Conservation (phyloP, 2,888 invertebrate genomes). For the Folsomia candida region DNA sequence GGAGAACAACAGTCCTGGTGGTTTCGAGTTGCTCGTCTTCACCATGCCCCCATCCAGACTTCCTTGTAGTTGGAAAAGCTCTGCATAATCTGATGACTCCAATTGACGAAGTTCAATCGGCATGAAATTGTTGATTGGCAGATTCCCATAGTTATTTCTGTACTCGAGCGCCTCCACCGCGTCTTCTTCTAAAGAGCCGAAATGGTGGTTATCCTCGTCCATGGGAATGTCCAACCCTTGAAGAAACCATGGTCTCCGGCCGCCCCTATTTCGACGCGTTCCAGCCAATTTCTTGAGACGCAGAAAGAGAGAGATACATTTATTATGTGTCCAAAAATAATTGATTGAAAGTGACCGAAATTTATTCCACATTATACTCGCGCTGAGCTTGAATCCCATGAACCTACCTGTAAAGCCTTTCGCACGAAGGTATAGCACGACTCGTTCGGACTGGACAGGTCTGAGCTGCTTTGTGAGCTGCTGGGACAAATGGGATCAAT, state of each 20-base stretch:
- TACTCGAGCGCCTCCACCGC: slow-evolving; percentile 58
- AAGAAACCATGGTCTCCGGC: slow-evolving; percentile 72
- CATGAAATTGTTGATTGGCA: slow-evolving; percentile 63
- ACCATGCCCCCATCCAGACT: slow-evolving; percentile 23
- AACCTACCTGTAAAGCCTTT: slow-evolving; percentile 70
- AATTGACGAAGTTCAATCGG: slow-evolving; percentile 83
- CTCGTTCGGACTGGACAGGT: slow-evolving; percentile 85
- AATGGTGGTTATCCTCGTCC: slow-evolving; percentile 35
- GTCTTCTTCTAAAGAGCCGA: slow-evolving; percentile 45
- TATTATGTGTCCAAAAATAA: not conserved
- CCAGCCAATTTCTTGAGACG: slow-evolving; percentile 73
- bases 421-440: slow-evolving; percentile 91
- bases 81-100: slow-evolving; percentile 57
- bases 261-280: slow-evolving; percentile 60
- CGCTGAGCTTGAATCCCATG: no score
- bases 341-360: not conserved
- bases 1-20: slow-evolving; percentile 22
- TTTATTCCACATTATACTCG: no score
- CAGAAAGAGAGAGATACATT: not conserved
- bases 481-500: slow-evolving; percentile 63
- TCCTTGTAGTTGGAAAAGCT: slow-evolving; percentile 52
- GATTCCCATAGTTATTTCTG: slow-evolving; percentile 42
- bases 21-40: not conserved
- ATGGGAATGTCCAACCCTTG: slow-evolving; percentile 59
- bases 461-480: slow-evolving; percentile 72